Conservation (phyloP, 2,888 invertebrate species). For the Phrixothrix hirtus region DNA sequence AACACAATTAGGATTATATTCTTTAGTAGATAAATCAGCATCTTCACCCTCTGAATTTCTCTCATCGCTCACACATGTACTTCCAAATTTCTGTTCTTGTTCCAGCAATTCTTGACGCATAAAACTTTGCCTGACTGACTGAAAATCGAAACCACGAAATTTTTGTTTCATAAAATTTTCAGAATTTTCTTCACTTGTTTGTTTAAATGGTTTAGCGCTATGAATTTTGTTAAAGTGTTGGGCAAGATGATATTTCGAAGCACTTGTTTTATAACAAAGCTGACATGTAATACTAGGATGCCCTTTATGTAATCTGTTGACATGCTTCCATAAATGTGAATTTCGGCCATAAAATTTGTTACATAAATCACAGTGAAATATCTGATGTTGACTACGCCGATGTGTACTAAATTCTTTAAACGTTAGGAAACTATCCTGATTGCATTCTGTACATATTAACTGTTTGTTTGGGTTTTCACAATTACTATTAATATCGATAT, state of each 20-base stretch:
- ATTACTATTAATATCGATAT: conserved; percentile 54
- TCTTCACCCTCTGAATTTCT: conserved; percentile 21
- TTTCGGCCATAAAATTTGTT: conserved; percentile 64
- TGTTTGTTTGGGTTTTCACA: conserved; percentile 32
- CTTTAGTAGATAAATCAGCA: too few species aligned
- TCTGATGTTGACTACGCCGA: conserved; percentile 58
- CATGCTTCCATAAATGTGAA: conserved; percentile 66
- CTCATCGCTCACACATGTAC: conserved; percentile 17
- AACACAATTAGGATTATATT: too few species aligned
- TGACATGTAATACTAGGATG: conserved; percentile 65
- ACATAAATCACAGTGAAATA: conserved; percentile 65
- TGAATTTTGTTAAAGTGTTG: conserved; percentile 63
- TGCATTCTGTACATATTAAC: conserved; percentile 45
- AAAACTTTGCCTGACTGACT: conserved; percentile 50
- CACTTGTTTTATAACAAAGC: conserved; percentile 62
- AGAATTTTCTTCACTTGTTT: conserved; percentile 28
- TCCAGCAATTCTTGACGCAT: conserved; percentile 47
- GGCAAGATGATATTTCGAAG: conserved; percentile 61
- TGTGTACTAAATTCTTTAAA: conserved; percentile 61
- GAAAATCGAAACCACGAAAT: conserved; percentile 49
- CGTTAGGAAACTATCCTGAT: conserved; percentile 52
- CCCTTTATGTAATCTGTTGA: conserved; percentile 62
- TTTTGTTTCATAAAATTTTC: conserved; percentile 51
- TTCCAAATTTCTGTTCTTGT: conserved; percentile 26
- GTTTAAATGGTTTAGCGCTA: conserved; percentile 40